A percentile compares a stretch with the other conserved stretches of the same genome.
These are phyloP conservation scores for Meleagris gallopavo DNA, from an alignment of 2,113 vertebrate species.

Conservation along the genomic window DNA sequence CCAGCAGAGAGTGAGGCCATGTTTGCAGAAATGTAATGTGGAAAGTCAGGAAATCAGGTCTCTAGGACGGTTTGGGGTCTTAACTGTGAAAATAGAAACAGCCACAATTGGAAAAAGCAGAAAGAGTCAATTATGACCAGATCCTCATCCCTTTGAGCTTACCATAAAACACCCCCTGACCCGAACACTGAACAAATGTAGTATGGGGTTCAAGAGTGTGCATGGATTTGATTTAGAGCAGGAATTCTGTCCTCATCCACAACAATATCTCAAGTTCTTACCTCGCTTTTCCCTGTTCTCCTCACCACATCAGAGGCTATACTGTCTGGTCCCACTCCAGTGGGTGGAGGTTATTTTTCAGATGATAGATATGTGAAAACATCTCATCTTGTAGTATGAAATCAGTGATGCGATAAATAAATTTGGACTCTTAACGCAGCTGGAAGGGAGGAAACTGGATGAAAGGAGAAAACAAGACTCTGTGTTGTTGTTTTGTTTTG, in stretches of 20 bases:
- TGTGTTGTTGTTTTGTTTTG: not conserved
- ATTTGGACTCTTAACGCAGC: not conserved
- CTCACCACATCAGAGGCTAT: not conserved
- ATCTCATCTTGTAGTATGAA: not conserved
- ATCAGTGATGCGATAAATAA: not conserved
- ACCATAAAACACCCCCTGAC: not conserved
- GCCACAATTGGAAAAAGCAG: not conserved
- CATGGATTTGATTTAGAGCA: not conserved
- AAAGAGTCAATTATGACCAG: not conserved
- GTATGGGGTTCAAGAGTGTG: not conserved
- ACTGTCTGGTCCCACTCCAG: not conserved
- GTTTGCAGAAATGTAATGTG: not conserved
- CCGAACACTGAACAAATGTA: not conserved
- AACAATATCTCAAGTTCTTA: not conserved
- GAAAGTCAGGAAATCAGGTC: not conserved
- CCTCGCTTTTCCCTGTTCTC: not conserved
- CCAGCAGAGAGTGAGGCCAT: not conserved
- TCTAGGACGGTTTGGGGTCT: not conserved
- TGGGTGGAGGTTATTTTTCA: conserved; percentile 7
- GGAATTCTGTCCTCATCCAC: not conserved
- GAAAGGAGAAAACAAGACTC: not conserved
- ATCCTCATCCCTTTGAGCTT: not conserved
- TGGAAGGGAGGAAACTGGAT: not conserved
- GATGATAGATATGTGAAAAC: not conserved
- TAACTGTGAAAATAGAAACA: not conserved